Conservation (phyloP, 2,113 vertebrate species). For the Nesospiza acunhae region DNA sequence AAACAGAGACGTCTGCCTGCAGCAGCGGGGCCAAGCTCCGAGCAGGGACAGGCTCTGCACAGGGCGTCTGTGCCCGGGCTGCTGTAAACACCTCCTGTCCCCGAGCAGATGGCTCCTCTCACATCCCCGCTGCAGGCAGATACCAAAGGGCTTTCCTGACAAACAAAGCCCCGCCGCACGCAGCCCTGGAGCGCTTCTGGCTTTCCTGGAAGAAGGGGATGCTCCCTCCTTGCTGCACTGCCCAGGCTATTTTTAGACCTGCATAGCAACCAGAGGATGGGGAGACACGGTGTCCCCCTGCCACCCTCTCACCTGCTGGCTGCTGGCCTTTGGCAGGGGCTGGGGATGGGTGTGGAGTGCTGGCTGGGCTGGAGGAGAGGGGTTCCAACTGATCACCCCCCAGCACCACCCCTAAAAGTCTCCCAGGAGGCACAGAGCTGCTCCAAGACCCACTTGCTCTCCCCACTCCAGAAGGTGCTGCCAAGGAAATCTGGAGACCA, state of each 20-base stretch:
- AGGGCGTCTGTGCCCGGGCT: neutral
- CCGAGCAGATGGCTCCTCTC: slow-evolving; percentile 8
- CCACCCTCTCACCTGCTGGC: neutral
- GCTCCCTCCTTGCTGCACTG: neutral
- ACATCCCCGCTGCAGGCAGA: neutral
- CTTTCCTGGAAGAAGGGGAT: slow-evolving; percentile 1
- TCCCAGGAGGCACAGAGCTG: neutral
- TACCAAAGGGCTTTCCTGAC: slow-evolving; percentile 28
- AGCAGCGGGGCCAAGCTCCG: rapidly evolving
- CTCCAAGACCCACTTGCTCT: neutral
- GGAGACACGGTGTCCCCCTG: neutral
- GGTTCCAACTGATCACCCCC: rapidly evolving
- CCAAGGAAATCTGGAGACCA: neutral
- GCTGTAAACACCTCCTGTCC: neutral
- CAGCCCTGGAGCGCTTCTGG: neutral
- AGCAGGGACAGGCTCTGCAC: rapidly evolving
- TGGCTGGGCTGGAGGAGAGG: neutral
- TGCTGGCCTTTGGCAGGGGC: neutral
- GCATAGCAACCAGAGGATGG: neutral
- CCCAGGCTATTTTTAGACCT: neutral
- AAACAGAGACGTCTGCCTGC: neutral
- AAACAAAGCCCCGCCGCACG: rapidly evolving
- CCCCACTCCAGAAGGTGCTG: rapidly evolving
- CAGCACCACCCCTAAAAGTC: neutral
- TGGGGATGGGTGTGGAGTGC: rapidly evolving